Conservation (phyloP, 2,888 invertebrate genomes). For the Drosophila cognata region DNA sequence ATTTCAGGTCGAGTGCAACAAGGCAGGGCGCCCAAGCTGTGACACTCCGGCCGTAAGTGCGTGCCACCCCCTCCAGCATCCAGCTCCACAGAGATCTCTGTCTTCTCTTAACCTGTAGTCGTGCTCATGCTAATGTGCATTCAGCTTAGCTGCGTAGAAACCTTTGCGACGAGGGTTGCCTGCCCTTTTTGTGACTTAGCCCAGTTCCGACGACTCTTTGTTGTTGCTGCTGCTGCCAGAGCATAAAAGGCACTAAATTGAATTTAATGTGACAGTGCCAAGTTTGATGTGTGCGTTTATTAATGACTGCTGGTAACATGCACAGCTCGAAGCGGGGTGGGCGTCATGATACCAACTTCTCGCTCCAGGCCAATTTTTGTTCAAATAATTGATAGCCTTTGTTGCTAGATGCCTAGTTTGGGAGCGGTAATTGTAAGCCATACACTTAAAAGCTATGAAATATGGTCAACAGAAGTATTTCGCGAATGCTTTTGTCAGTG, state of each 20-base stretch:
- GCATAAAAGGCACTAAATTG: conserved; percentile 73
- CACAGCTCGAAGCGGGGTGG: conserved; percentile 2
- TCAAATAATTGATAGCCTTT: conserved; percentile 55
- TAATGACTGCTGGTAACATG: conserved; percentile 62
- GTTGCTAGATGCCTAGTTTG: not conserved
- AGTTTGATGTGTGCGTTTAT: conserved; percentile 76
- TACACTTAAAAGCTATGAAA: conserved; percentile 71
- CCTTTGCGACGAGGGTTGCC: conserved; percentile 56
- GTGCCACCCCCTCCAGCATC: conserved; percentile 28
- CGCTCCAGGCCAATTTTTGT: conserved; percentile 4
- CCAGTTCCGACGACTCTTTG: conserved; percentile 20
- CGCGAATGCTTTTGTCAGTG: conserved; percentile 54
- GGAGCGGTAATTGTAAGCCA: conserved; percentile 45
- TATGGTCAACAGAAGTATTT: conserved; percentile 68
- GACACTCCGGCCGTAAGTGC: conserved; percentile 37
- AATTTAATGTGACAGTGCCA: conserved; percentile 75
- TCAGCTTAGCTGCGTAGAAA: conserved; percentile 63
- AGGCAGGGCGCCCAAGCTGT: conserved; percentile 24
- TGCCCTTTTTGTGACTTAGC: conserved; percentile 51
- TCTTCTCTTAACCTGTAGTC: conserved; percentile 47
- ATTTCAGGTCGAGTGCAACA: conserved; percentile 76
- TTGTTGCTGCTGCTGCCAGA: conserved; percentile 37
- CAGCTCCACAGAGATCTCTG: conserved; percentile 18
- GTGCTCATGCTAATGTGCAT: conserved; percentile 74
- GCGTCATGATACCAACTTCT: conserved; percentile 59